Evolutionary conservation across 2,888 invertebrate genomes (phyloP).

Genomic region (Rhabditophanes sp.): DNA sequence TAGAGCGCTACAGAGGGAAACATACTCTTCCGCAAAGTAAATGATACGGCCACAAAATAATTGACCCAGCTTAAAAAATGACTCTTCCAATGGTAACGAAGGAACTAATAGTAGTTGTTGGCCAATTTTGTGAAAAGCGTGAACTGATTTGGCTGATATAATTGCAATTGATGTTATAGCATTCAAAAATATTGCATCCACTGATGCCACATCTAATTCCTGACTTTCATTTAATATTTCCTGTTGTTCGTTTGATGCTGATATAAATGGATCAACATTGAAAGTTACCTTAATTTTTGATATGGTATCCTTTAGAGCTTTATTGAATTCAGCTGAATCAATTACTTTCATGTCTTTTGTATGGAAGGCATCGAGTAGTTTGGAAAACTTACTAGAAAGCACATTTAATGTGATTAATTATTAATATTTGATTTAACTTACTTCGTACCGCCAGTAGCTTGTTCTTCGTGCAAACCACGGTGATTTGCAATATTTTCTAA

Average conservation of each 20-base stretch:
- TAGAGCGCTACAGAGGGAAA: constrained; percentile 13
- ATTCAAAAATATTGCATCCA: too few species aligned
- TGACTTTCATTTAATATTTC: too few species aligned
- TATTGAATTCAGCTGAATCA: constrained; percentile 11
- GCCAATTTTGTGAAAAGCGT: too few species aligned
- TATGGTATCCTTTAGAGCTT: constrained; percentile 11
- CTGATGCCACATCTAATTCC: too few species aligned
- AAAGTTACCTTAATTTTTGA: constrained; percentile 14
- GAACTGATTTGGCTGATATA: too few species aligned
- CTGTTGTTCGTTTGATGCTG: too few species aligned
- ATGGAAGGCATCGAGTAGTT: constrained; percentile 1
- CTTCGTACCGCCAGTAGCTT: not conserved
- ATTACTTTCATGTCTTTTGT: constrained; percentile 10
- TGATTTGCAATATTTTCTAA: constrained; percentile 74
- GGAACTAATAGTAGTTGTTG: too few species aligned
- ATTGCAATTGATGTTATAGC: too few species aligned
- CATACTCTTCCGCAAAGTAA: constrained; percentile 16
- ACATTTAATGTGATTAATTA: too few species aligned
- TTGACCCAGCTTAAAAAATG: constrained; percentile 12
- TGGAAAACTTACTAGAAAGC: too few species aligned
- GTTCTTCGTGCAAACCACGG: constrained; percentile 53
- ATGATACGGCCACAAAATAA: constrained; percentile 17
- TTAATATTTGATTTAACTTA: constrained; percentile 5
- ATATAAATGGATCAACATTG: too few species aligned
- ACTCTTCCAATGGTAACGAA: constrained; percentile 12